phyloP scores from a whole-genome alignment of 1,140 invertebrate species.

The Eumeta japonica region DNA sequence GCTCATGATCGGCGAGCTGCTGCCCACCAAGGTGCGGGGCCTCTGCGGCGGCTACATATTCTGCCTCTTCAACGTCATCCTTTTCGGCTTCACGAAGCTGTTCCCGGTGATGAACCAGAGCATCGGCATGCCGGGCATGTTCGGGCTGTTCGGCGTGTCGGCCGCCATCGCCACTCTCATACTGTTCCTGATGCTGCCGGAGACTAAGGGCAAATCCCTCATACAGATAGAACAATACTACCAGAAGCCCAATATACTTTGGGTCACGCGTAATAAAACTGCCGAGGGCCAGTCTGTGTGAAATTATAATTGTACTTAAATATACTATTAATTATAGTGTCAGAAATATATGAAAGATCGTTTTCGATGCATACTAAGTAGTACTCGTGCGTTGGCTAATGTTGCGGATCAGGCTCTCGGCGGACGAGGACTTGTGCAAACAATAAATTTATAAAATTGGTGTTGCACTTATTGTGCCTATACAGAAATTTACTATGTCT shows the following conservation, averaged over 20 bases:
- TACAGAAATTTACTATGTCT: too few species aligned
- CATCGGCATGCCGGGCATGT: conserved; percentile 64
- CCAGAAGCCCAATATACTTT: conserved; percentile 63
- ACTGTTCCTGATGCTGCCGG: conserved; percentile 72
- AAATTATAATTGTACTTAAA: conserved; percentile 8
- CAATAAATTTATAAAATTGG: too few species aligned
- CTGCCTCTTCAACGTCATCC: conserved; percentile 64
- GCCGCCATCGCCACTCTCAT: conserved; percentile 67
- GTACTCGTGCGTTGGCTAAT: neutral
- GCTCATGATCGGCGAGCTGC: conserved; percentile 70
- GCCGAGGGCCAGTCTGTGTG: conserved; percentile 25
- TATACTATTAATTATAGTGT: too few species aligned
- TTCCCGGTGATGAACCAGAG: conserved; percentile 63
- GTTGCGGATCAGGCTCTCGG: too few species aligned
- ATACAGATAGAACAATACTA: conserved; percentile 81
- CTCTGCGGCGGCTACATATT: conserved; percentile 69
- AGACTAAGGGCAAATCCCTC: conserved; percentile 77
- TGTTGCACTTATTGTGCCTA: too few species aligned
- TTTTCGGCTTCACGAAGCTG: conserved; percentile 73
- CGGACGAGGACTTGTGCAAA: too few species aligned
- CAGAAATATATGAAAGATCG: too few species aligned
- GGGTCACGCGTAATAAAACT: conserved; percentile 55
- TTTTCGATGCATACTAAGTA: neutral
- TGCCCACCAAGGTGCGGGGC: conserved; percentile 66
- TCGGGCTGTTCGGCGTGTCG: conserved; percentile 68